Conservation (phyloP, 2,888 invertebrate species). For the Drosophila hamatofila region DNA sequence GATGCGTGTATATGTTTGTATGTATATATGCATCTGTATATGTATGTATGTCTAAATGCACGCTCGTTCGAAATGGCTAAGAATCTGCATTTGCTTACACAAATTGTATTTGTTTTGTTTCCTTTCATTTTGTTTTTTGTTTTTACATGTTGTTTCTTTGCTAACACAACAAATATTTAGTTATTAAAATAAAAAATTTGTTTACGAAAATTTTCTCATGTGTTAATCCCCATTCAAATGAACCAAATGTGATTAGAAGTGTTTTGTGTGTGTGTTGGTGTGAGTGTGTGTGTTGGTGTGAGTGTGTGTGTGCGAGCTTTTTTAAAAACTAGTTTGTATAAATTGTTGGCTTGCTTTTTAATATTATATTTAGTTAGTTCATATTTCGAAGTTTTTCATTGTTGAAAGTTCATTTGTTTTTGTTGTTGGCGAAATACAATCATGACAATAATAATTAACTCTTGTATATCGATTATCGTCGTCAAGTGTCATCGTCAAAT, state of each 20-base stretch:
- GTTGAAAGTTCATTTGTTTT: constrained; percentile 1
- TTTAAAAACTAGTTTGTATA: constrained; percentile 73
- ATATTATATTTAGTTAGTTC: constrained; percentile 34
- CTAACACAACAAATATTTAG: constrained; percentile 62
- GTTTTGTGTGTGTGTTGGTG: constrained; percentile 22
- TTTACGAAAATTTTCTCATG: constrained; percentile 43
- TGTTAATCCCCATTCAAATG: constrained; percentile 42
- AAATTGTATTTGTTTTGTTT: constrained; percentile 28
- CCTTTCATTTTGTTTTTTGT: constrained; percentile 3
- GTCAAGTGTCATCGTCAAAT: constrained; percentile 41
- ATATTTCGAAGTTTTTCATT: constrained; percentile 19
- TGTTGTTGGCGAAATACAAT: constrained; percentile 45
- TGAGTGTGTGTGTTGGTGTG: constrained; percentile 13
- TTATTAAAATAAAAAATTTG: constrained; percentile 28
- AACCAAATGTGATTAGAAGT: constrained; percentile 55
- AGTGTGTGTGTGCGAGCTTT: constrained; percentile 20
- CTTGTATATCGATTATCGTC: constrained; percentile 33
- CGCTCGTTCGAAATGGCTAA: constrained; percentile 78
- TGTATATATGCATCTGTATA: constrained; percentile 30
- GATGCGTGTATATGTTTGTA: background rate
- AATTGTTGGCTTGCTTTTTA: constrained; percentile 79
- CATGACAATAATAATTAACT: constrained; percentile 33
- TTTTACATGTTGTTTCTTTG: constrained; percentile 20
- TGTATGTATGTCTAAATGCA: constrained; percentile 73
- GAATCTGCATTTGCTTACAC: constrained; percentile 60